phyloP scores from a whole-genome alignment of 30 jellyfish, hydroid and myxozoan species.

The Aurelia sp. region DNA sequence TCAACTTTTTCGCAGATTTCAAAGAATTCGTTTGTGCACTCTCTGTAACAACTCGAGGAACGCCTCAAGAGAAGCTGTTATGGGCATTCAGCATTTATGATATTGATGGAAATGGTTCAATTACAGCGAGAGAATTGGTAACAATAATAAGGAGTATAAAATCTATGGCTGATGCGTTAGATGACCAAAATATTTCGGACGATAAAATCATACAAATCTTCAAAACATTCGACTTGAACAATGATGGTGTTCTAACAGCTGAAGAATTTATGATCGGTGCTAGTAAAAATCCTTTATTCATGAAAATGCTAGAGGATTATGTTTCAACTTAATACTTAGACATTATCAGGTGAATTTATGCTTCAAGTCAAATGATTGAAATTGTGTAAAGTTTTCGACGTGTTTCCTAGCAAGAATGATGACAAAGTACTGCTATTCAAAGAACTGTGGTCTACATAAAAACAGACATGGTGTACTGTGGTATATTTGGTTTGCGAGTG shows the following conservation, averaged over 20 bases:
- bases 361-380: not conserved
- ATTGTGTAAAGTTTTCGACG: too few species aligned
- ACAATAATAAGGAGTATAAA: conserved; percentile 72
- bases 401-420: too few species aligned
- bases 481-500: too few species aligned
- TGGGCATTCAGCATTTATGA: conserved; percentile 94
- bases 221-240: conserved; percentile 70
- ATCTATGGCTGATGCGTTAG: conserved; percentile 76
- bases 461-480: too few species aligned
- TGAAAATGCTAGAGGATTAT: conserved; percentile 84
- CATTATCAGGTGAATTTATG: not conserved
- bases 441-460: too few species aligned
- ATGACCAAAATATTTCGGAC: conserved; percentile 67
- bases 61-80: conserved; percentile 80
- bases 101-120: conserved; percentile 93
- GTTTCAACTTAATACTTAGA: conserved; percentile 40
- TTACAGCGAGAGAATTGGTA: conserved; percentile 74
- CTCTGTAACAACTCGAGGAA: conserved; percentile 89
- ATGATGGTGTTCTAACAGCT: conserved; percentile 83
- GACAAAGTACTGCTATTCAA: too few species aligned
- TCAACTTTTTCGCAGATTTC: conserved; percentile 55
- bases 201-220: conserved; percentile 69
- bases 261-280: conserved; percentile 92
- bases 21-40: conserved; percentile 89
- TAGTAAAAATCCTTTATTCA: conserved; percentile 66